A percentile compares a stretch with the other conserved stretches of the same genome.
phyloP scores from a whole-genome alignment of 2,113 vertebrate genomes.

The Odocoileus hemionus region DNA sequence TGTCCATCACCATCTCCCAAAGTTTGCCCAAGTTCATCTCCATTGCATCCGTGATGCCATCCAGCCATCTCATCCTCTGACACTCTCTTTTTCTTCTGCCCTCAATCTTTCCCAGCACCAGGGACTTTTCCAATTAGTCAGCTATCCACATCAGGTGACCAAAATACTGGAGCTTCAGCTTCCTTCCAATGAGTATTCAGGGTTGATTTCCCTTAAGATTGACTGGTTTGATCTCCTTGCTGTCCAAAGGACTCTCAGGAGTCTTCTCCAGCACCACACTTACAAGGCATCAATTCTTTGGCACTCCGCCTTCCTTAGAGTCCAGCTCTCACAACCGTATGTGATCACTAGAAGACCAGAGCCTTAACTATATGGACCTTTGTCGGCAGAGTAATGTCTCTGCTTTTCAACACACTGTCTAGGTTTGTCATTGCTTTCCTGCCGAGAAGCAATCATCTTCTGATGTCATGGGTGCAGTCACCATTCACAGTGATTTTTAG shows the following conservation, averaged over 20 bases:
- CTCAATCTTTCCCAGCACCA: not conserved
- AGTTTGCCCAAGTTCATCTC: not conserved
- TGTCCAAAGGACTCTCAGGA: not conserved
- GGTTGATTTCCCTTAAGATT: not conserved
- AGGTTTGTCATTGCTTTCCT: not conserved
- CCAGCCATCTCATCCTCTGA: not conserved
- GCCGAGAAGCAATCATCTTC: not conserved
- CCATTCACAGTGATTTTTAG: not conserved
- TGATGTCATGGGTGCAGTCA: not conserved
- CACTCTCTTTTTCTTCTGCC: not conserved
- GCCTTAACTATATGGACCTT: not conserved
- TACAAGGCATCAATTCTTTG: not conserved
- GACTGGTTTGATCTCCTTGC: not conserved
- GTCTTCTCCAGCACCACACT: not conserved
- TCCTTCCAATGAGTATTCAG: not conserved
- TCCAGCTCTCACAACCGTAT: not conserved
- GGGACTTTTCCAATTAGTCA: not conserved
- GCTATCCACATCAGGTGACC: not conserved
- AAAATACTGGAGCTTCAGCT: not conserved
- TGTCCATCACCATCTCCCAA: not conserved
- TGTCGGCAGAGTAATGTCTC: not conserved
- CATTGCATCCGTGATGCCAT: not conserved
- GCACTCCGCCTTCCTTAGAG: accelerated
- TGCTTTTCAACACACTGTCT: not conserved
- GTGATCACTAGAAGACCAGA: not conserved